A percentile compares a stretch with the other conserved stretches of the same genome.
These are phyloP conservation scores for Umimayanthus chanpuru DNA, from an alignment of 92 coral and sea anemone species.

Conservation along the genomic window DNA sequence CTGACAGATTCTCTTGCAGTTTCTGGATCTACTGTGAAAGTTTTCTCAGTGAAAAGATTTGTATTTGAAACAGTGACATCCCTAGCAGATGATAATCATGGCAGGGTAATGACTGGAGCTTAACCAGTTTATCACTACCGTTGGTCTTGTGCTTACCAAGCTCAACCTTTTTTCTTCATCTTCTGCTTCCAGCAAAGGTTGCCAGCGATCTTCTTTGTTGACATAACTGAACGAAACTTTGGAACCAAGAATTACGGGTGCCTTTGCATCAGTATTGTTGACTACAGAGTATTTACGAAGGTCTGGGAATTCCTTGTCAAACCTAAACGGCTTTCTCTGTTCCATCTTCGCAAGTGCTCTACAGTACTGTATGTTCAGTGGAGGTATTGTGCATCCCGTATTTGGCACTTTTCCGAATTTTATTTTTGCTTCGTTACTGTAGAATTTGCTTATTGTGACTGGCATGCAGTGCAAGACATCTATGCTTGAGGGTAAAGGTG, in stretches of 20 bases:
- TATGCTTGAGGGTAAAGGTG: too few species aligned
- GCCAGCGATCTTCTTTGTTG: conserved; percentile 53
- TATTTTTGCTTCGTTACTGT: conserved; percentile 38
- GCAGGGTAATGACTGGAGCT: neutral
- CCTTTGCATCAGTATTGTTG: conserved; percentile 56
- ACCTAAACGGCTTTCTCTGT: conserved; percentile 48
- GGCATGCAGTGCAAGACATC: conserved; percentile 41
- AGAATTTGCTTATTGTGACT: conserved; percentile 41
- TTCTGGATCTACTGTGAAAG: too few species aligned
- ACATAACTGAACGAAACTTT: conserved; percentile 50
- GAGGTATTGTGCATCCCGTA: conserved; percentile 35
- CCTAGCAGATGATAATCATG: neutral
- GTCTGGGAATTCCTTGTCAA: conserved; percentile 41
- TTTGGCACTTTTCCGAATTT: conserved; percentile 48
- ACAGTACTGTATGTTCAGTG: conserved; percentile 48
- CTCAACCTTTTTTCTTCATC: neutral
- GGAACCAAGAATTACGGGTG: conserved; percentile 55
- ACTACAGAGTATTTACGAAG: conserved; percentile 40
- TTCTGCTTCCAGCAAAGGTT: conserved; percentile 44
- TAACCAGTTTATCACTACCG: neutral
- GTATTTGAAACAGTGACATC: neutral
- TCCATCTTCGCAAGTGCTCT: conserved; percentile 48
- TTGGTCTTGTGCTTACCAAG: neutral
- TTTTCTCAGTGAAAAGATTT: neutral
- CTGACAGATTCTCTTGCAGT: too few species aligned